These are phyloP conservation scores for Tolmerus cingulatus DNA, from an alignment of 2,888 invertebrate genomes.

Conservation along the genomic window DNA sequence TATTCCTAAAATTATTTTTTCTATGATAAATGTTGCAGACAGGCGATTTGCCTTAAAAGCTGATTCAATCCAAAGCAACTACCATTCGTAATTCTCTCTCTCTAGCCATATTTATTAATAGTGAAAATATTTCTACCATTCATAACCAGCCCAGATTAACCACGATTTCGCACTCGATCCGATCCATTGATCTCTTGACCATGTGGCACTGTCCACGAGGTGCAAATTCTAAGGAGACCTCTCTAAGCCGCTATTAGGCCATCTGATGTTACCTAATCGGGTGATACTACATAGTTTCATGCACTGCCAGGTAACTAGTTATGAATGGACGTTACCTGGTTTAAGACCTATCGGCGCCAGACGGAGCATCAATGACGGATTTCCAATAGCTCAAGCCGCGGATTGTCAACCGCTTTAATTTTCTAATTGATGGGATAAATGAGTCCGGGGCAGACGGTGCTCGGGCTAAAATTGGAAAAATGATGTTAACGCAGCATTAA, in stretches of 20 bases:
- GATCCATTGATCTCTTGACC: neutral
- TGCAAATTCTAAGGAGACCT: neutral
- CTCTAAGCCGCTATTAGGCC: neutral
- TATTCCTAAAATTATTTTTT: neutral
- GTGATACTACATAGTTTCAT: neutral
- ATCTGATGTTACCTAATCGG: neutral
- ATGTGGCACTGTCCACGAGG: neutral
- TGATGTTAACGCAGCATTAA: neutral
- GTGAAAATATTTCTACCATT: neutral
- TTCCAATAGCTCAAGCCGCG: neutral
- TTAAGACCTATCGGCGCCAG: neutral
- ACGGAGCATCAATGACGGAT: neutral
- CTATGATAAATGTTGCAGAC: neutral
- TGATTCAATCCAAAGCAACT: neutral
- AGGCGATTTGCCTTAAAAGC: neutral
- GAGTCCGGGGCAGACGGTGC: neutral
- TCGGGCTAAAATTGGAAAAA: neutral
- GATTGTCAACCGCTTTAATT: neutral
- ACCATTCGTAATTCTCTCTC: neutral
- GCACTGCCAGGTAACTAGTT: neutral
- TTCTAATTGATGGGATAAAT: neutral
- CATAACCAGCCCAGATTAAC: neutral
- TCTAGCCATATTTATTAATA: neutral
- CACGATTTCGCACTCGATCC: neutral
- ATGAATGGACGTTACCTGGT: neutral